Evolutionary conservation across 2,113 vertebrate species (phyloP).

Genomic region (Pelecanoides urinatrix): DNA sequence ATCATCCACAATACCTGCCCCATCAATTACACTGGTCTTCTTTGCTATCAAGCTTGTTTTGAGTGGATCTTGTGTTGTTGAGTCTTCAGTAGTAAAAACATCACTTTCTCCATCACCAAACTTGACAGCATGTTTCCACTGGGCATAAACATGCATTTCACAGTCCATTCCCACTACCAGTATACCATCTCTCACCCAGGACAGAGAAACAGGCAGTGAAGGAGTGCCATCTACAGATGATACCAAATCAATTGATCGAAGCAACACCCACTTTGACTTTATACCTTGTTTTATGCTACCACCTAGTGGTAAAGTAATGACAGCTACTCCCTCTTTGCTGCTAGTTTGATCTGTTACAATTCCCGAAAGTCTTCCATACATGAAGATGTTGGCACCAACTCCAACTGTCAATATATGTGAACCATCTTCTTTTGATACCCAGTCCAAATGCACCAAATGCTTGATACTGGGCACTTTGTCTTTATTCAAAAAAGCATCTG

Average conservation of each 20-base stretch:
- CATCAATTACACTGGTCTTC: slow-evolving; percentile 85
- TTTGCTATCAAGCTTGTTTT: slow-evolving; percentile 80
- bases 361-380: slow-evolving; percentile 95
- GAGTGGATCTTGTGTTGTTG: slow-evolving; percentile 35
- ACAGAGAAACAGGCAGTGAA: slow-evolving; percentile 93
- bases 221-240: slow-evolving; percentile 96
- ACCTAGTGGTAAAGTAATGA: slow-evolving; percentile 95
- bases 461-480: slow-evolving; percentile 93
- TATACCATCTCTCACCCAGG: slow-evolving; percentile 97
- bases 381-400: slow-evolving; percentile 95
- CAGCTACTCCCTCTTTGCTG: slow-evolving; percentile 91
- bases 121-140: slow-evolving; percentile 92
- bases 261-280: slow-evolving; percentile 92
- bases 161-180: slow-evolving; percentile 98
- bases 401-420: slow-evolving; percentile 97
- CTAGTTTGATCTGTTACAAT: slow-evolving; percentile 90
- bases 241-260: slow-evolving; percentile 89
- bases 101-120: slow-evolving; percentile 79
- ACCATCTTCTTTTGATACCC: slow-evolving; percentile 98
- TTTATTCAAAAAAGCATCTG: slow-evolving; percentile 87
- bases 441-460: slow-evolving; percentile 96
- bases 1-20: slow-evolving; percentile 83
- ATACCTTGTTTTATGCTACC: slow-evolving; percentile 98
- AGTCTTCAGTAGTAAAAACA: slow-evolving; percentile 76
- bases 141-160: slow-evolving; percentile 98